phyloP scores from a whole-genome alignment of 2,888 invertebrate genomes.

The Helicoverpa assulta region DNA sequence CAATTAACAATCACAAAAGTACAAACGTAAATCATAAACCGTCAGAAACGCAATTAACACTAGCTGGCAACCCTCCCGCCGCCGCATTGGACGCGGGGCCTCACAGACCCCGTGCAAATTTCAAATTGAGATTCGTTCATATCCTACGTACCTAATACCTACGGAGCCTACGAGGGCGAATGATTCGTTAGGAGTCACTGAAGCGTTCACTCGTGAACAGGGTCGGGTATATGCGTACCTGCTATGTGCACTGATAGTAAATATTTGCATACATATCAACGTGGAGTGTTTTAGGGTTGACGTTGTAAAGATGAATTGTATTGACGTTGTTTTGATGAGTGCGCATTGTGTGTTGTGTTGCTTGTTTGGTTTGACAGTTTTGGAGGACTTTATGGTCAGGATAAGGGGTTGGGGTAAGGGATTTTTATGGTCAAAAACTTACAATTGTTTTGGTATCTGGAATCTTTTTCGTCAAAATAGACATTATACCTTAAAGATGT shows the following conservation, averaged over 20 bases:
- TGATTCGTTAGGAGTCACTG: conserved; percentile 87
- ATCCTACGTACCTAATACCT: conserved; percentile 70
- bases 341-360: conserved; percentile 19
- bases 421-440: too few relatives aligned
- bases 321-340: conserved; percentile 61
- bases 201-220: conserved; percentile 87
- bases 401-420: too few relatives aligned
- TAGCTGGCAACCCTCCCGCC: conserved; percentile 66
- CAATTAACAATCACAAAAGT: conserved; percentile 68
- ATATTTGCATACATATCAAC: conserved; percentile 89
- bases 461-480: too few relatives aligned
- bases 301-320: conserved; percentile 62
- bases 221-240: conserved; percentile 82
- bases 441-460: too few relatives aligned
- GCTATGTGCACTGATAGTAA: conserved; percentile 84
- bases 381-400: too few relatives aligned
- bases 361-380: conserved; percentile 12
- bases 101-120: conserved; percentile 77
- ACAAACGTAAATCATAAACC: conserved; percentile 75
- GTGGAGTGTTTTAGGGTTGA: conserved; percentile 74
- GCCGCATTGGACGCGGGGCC: conserved; percentile 74
- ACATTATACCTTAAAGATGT: too few relatives aligned
- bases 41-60: conserved; percentile 88
- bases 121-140: conserved; percentile 80
- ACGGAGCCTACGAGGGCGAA: conserved; percentile 71